These are phyloP conservation scores for Rhodophaea formosa DNA, from an alignment of 2,888 invertebrate genomes.

Conservation along the genomic window DNA sequence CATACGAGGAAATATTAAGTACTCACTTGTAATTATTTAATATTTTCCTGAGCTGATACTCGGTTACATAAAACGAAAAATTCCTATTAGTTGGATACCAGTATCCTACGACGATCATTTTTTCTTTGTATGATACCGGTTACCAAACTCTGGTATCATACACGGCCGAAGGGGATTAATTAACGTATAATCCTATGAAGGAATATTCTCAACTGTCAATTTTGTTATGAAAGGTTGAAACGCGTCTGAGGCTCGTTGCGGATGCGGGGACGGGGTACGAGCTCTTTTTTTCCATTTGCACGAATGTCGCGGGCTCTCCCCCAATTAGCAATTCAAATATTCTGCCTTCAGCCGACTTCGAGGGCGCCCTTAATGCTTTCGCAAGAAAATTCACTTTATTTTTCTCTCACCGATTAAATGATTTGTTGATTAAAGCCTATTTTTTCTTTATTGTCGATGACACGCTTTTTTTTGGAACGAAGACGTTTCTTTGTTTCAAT, in stretches of 20 bases:
- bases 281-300: constrained; percentile 28
- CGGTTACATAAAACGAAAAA: no score
- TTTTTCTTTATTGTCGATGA: constrained; percentile 1
- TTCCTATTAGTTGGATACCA: no score
- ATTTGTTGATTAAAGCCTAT: constrained; percentile 17
- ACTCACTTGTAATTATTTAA: no score
- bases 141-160: no score
- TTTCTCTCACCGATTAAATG: constrained; percentile 20
- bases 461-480: background rate
- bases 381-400: constrained; percentile 18
- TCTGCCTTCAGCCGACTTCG: constrained; percentile 31
- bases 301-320: constrained; percentile 33
- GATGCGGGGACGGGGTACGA: background rate
- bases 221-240: no score
- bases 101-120: no score
- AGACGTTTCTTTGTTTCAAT: background rate
- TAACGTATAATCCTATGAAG: no score
- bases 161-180: no score
- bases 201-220: no score
- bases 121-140: no score
- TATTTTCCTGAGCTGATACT: no score
- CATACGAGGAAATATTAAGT: no score
- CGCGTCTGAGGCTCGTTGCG: background rate
- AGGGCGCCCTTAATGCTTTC: constrained; percentile 17
- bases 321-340: constrained; percentile 60